phyloP scores from a whole-genome alignment of 2,797 vertebrate genomes.

The Garrulus glandarius region DNA sequence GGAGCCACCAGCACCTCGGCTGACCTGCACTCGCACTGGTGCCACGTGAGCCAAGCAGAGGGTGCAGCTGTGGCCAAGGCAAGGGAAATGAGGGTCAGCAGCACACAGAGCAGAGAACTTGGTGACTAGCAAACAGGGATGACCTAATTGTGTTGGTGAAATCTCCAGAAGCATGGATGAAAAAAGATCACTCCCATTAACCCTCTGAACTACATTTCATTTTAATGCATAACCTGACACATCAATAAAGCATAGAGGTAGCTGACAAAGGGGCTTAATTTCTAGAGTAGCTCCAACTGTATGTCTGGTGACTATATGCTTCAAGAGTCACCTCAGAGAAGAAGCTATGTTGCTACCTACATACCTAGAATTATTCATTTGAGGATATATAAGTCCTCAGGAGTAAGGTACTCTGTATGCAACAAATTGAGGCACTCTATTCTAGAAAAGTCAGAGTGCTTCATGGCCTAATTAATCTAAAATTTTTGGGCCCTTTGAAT shows the following conservation, averaged over 20 bases:
- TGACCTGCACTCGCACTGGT: not conserved
- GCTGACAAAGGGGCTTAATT: not conserved
- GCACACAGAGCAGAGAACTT: accelerated
- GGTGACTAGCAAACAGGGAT: not conserved
- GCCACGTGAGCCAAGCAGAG: not conserved
- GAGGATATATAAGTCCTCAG: accelerated
- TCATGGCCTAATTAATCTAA: not conserved
- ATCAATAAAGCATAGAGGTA: accelerated
- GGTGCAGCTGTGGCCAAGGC: accelerated
- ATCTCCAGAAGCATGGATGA: not conserved
- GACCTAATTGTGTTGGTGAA: not conserved
- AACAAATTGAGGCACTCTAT: not conserved
- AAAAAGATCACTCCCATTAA: not conserved
- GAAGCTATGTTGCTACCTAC: not conserved
- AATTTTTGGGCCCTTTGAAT: not conserved
- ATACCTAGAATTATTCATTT: not conserved
- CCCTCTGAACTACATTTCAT: not conserved
- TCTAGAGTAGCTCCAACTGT: not conserved
- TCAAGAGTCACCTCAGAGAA: not conserved
- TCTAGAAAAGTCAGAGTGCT: not conserved
- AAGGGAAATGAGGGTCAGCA: not conserved
- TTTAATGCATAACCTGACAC: not conserved
- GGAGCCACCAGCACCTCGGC: not conserved
- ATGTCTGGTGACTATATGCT: not conserved
- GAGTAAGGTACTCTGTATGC: not conserved